A percentile compares a stretch with the other conserved stretches of the same genome.
These are phyloP conservation scores for Odontocolon sp. DNA, from an alignment of 2,888 invertebrate genomes.

Conservation along the genomic window DNA sequence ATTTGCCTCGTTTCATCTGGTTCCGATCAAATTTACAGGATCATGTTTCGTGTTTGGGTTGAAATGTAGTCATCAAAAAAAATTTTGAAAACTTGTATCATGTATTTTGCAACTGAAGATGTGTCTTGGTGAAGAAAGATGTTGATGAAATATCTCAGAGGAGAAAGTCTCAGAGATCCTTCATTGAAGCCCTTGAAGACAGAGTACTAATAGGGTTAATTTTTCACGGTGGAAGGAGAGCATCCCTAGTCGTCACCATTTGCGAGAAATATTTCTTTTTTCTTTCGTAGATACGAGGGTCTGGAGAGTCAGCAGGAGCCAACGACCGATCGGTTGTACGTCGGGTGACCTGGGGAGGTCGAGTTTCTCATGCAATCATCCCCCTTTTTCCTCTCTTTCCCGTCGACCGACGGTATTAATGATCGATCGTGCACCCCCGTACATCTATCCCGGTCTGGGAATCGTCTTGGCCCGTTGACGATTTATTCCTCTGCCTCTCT, in stretches of 20 bases:
- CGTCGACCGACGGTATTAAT: constrained; percentile 45
- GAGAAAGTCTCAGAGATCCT: not conserved
- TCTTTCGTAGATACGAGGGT: not conserved
- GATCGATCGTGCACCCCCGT: constrained; percentile 44
- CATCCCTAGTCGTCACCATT: no score
- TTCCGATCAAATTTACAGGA: no score
- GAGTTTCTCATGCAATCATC: not conserved
- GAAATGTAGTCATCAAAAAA: no score
- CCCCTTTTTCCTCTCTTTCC: constrained; percentile 7
- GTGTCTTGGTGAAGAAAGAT: no score
- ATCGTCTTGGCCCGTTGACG: constrained; percentile 38
- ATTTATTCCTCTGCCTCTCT: constrained; percentile 40
- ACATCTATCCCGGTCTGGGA: constrained; percentile 43
- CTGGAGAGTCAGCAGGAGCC: not conserved
- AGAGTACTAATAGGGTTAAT: constrained; percentile 48
- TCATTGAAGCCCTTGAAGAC: not conserved
- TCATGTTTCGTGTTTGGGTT: no score
- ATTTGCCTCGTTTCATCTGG: no score
- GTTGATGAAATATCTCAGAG: no score
- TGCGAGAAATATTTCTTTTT: no score
- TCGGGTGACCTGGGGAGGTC: not conserved
- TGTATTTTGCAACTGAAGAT: no score
- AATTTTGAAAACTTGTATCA: no score
- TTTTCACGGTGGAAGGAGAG: constrained; percentile 29
- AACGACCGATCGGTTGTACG: not conserved